phyloP scores from a whole-genome alignment of 1,140 invertebrate species.

The Atta texana region DNA sequence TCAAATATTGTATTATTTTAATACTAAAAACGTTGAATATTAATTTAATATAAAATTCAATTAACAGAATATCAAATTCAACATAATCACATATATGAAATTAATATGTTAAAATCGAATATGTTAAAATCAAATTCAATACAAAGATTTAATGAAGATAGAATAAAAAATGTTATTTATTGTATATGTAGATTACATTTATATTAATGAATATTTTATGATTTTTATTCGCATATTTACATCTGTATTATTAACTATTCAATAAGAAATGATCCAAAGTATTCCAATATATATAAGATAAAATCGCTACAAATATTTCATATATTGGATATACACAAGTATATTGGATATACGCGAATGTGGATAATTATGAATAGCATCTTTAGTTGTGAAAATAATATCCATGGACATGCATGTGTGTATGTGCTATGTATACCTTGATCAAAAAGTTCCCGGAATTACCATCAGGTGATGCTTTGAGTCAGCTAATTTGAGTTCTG shows the following conservation, averaged over 20 bases:
- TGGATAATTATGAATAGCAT: conserved; percentile 26
- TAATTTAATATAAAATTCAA: no score
- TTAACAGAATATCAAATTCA: no score
- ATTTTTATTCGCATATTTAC: neutral
- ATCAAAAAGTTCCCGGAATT: no score
- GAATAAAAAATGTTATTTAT: no score
- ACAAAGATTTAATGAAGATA: no score
- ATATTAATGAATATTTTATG: neutral
- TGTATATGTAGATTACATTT: neutral
- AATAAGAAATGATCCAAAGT: neutral
- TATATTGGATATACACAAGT: neutral
- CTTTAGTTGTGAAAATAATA: conserved; percentile 27
- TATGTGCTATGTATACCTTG: neutral
- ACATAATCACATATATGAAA: no score
- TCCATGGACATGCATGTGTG: neutral
- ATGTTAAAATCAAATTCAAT: no score
- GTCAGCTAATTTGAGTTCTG: no score
- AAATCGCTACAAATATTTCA: neutral
- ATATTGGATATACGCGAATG: neutral
- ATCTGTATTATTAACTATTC: neutral
- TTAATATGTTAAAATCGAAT: no score
- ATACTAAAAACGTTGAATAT: no score
- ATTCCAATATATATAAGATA: neutral
- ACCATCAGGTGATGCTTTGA: no score
- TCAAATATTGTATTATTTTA: no score